A percentile compares a stretch with the other conserved stretches of the same genome.
phyloP scores from a whole-genome alignment of 2,888 invertebrate species.

The Eucera pruinosa region DNA sequence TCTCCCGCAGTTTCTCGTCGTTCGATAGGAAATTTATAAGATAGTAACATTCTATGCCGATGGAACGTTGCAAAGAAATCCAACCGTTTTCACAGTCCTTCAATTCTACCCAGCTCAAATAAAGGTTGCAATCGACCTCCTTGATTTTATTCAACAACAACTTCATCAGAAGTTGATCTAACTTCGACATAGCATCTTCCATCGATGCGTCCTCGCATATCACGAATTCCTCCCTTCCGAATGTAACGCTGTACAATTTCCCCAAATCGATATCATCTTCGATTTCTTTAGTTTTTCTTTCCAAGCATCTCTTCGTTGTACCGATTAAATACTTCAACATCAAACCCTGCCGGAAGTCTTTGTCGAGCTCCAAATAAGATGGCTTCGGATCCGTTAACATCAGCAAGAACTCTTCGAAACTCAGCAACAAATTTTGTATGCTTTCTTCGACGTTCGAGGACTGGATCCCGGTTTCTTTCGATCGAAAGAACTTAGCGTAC shows the following conservation, averaged over 20 bases:
- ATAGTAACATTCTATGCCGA: conserved; percentile 76
- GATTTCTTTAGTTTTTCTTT: conserved; percentile 21
- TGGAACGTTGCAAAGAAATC: conserved; percentile 76
- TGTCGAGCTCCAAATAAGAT: conserved; percentile 45
- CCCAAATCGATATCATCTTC: conserved; percentile 37
- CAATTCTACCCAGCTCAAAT: conserved; percentile 78
- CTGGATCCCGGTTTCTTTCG: conserved; percentile 67
- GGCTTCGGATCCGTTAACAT: conserved; percentile 66
- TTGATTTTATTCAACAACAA: conserved; percentile 75
- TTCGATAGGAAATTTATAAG: conserved; percentile 70
- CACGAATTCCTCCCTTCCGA: conserved; percentile 65
- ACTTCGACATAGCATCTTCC: conserved; percentile 43
- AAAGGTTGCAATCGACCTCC: conserved; percentile 75
- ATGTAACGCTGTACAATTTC: conserved; percentile 75
- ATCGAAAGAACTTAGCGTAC: conserved; percentile 70
- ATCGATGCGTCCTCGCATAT: conserved; percentile 60
- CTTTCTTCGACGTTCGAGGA: conserved; percentile 58
- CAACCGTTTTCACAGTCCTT: conserved; percentile 71
- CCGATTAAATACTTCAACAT: conserved; percentile 72
- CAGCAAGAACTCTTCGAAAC: conserved; percentile 73
- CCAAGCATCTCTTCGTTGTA: conserved; percentile 65
- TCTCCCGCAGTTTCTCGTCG: conserved; percentile 61
- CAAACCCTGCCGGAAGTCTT: conserved; percentile 70
- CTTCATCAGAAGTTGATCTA: conserved; percentile 70
- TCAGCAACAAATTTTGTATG: conserved; percentile 64